These are phyloP conservation scores for Danio choprae DNA, from an alignment of 2,797 vertebrate species.

Conservation along the genomic window DNA sequence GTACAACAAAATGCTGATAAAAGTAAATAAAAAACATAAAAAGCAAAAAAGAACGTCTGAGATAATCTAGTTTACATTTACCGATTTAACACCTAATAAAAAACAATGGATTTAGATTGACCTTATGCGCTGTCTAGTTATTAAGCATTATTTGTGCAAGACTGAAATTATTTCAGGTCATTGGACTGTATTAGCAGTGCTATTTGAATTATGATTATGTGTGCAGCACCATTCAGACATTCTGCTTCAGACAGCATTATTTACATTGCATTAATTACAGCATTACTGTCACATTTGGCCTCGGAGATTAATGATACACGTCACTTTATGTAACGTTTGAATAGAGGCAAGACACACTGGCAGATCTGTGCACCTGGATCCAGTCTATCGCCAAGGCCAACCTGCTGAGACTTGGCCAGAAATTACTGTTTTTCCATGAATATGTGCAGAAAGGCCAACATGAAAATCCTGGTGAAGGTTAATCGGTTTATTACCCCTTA, in stretches of 20 bases:
- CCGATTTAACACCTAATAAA: neutral
- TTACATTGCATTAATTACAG: neutral
- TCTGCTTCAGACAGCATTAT: constrained; percentile 2
- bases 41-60: too few relatives aligned
- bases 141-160: neutral
- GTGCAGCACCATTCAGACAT: neutral
- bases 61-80: neutral
- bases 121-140: neutral
- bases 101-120: neutral
- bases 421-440: constrained; percentile 14
- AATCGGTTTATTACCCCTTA: neutral
- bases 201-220: constrained; percentile 1
- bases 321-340: neutral
- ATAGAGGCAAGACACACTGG: neutral
- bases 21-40: too few relatives aligned
- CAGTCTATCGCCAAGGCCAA: constrained; percentile 54
- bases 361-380: constrained; percentile 41
- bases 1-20: too few relatives aligned
- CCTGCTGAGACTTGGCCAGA: constrained; percentile 43
- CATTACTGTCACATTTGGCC: neutral
- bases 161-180: neutral
- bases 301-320: constrained; percentile 2
- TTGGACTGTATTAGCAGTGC: neutral
- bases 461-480: too few relatives aligned
- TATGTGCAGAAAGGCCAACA: constrained; percentile 10